These are phyloP conservation scores for Parazoanthus swiftii DNA, from an alignment of 92 coral and sea anemone genomes.

Conservation along the genomic window DNA sequence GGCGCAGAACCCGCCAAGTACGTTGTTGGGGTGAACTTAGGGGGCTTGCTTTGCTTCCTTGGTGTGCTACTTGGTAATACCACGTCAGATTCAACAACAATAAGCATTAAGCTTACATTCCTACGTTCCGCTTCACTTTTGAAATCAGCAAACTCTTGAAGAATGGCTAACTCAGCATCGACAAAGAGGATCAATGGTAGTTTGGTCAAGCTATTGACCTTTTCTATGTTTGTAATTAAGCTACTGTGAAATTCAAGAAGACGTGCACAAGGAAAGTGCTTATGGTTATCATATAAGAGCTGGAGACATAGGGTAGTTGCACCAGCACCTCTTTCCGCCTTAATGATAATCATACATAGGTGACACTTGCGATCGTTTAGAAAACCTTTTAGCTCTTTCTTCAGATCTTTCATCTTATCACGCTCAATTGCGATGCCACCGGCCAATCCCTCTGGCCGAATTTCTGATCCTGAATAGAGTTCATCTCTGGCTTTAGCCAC, in stretches of 20 bases:
- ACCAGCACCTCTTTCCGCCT: constrained; percentile 84
- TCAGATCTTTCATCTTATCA: constrained; percentile 53
- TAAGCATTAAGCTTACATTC: constrained; percentile 57
- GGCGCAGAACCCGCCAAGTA: constrained; percentile 63
- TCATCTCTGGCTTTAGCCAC: constrained; percentile 47
- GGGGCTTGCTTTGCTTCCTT: constrained; percentile 45
- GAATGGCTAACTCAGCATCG: constrained; percentile 62
- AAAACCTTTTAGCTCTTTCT: constrained; percentile 51
- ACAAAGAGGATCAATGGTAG: constrained; percentile 75
- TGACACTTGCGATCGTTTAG: constrained; percentile 59
- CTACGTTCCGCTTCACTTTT: constrained; percentile 67
- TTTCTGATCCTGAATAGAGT: constrained; percentile 69
- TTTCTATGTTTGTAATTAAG: constrained; percentile 62
- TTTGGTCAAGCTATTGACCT: constrained; percentile 51
- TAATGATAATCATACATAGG: constrained; percentile 57
- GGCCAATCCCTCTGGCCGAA: constrained; percentile 51
- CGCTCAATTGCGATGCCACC: constrained; percentile 61
- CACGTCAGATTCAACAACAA: constrained; percentile 71
- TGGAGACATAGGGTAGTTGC: constrained; percentile 76
- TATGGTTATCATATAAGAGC: constrained; percentile 65
- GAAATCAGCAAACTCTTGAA: constrained; percentile 73
- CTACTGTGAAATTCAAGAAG: constrained; percentile 64
- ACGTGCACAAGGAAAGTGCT: constrained; percentile 63
- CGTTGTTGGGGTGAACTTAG: constrained; percentile 32
- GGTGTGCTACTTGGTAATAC: constrained; percentile 2